These are phyloP conservation scores for Tenualosa thibaudeaui DNA, from an alignment of 2,797 vertebrate genomes.

Conservation along the genomic window DNA sequence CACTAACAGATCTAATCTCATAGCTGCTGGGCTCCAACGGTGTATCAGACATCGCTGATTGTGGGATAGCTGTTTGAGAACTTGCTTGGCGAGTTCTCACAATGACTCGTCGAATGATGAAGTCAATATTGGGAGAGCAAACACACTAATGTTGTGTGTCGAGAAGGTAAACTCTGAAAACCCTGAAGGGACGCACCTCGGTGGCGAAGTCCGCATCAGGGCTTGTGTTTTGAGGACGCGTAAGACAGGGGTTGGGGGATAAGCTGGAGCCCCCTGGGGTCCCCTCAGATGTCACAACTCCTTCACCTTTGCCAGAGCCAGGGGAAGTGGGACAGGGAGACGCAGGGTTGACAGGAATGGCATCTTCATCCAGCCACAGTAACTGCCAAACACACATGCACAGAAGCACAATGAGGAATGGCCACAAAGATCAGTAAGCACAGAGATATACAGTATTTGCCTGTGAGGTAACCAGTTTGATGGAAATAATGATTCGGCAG, in stretches of 20 bases:
- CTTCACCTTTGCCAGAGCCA: constrained; percentile 53
- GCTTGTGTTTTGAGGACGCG: constrained; percentile 75
- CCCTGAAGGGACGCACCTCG: constrained; percentile 70
- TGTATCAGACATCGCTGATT: neutral
- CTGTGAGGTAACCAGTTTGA: too few relatives aligned
- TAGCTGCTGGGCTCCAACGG: neutral
- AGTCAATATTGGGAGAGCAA: neutral
- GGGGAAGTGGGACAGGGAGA: constrained; percentile 61
- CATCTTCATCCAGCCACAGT: constrained; percentile 80
- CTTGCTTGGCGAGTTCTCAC: neutral
- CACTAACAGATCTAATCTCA: neutral
- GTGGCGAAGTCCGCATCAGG: constrained; percentile 81
- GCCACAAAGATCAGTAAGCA: neutral
- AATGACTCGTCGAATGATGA: neutral
- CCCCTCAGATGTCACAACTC: constrained; percentile 56
- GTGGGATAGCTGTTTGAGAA: neutral
- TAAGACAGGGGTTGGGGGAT: constrained; percentile 57
- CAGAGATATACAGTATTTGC: neutral
- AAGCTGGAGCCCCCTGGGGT: constrained; percentile 64
- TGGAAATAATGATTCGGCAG: too few relatives aligned
- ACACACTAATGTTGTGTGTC: neutral
- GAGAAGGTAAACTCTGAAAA: neutral
- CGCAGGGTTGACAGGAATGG: constrained; percentile 64
- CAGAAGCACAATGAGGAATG: neutral
- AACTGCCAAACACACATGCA: constrained; percentile 66